These are phyloP conservation scores for Scaptomyza reducta DNA, from an alignment of 2,888 invertebrate genomes.

Conservation along the genomic window DNA sequence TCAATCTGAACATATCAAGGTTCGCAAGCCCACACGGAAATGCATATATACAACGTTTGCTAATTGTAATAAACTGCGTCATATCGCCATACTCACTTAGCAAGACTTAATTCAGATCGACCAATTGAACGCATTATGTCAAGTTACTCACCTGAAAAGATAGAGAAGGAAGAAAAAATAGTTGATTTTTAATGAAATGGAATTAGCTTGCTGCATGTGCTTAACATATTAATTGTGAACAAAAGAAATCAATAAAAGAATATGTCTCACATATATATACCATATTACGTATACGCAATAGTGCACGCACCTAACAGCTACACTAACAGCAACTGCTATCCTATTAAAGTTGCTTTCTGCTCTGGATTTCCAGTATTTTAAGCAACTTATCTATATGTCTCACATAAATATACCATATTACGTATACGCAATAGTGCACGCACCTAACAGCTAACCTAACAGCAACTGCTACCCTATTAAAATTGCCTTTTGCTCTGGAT, in stretches of 20 bases:
- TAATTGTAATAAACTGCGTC: constrained; percentile 51
- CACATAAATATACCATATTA: constrained; percentile 38
- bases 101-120: constrained; percentile 9
- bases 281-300: constrained; percentile 59
- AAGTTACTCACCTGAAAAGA: constrained; percentile 77
- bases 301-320: constrained; percentile 13
- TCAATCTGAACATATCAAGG: constrained; percentile 51
- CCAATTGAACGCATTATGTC: constrained; percentile 58
- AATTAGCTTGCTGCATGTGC: constrained; percentile 44
- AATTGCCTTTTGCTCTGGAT: not conserved
- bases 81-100: constrained; percentile 43
- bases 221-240: constrained; percentile 29
- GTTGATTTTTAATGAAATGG: constrained; percentile 25
- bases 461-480: not conserved
- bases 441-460: constrained; percentile 1
- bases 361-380: not conserved
- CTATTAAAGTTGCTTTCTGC: not conserved
- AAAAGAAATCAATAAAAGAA: not conserved
- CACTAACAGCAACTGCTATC: not conserved
- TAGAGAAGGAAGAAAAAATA: constrained; percentile 33
- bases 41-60: constrained; percentile 36
- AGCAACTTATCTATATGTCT: not conserved
- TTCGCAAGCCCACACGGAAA: constrained; percentile 67
- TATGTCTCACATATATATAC: constrained; percentile 14
- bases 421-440: constrained; percentile 53